These are phyloP conservation scores for Enteromius fasciolatus DNA, from an alignment of 2,797 vertebrate genomes.

Conservation along the genomic window DNA sequence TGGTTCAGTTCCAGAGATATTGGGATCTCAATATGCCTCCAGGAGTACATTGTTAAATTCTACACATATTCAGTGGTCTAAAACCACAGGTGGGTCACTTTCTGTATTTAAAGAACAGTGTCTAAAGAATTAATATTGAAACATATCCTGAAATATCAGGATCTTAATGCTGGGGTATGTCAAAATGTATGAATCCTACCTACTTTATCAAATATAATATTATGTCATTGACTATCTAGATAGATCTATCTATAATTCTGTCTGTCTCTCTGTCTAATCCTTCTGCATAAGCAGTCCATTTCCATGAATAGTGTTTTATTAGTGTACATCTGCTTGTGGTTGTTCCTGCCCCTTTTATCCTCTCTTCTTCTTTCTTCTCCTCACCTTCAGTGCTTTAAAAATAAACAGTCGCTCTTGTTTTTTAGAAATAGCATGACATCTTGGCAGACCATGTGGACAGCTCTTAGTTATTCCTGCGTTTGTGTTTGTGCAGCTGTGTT, in stretches of 20 bases:
- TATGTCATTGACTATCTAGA: too few species aligned
- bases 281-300: background rate
- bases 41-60: background rate
- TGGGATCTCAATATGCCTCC: background rate
- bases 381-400: constrained; percentile 54
- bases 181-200: too few species aligned
- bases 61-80: background rate
- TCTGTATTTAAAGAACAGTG: background rate
- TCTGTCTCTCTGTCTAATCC: background rate
- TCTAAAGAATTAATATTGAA: background rate
- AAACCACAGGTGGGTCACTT: background rate
- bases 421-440: constrained; percentile 11
- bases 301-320: background rate
- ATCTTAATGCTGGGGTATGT: too few species aligned
- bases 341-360: constrained; percentile 44
- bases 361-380: constrained; percentile 22
- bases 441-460: constrained; percentile 23
- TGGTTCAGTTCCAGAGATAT: background rate
- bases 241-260: too few species aligned
- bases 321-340: background rate
- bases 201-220: too few species aligned
- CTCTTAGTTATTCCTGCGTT: constrained; percentile 17
- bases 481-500: constrained; percentile 34
- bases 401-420: constrained; percentile 23
- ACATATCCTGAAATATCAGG: too few species aligned